Percentiles rank a stretch among this genome's conserved stretches.
Conservation (phyloP, 2,888 invertebrate species). For the Oscheius sp. region DNA sequence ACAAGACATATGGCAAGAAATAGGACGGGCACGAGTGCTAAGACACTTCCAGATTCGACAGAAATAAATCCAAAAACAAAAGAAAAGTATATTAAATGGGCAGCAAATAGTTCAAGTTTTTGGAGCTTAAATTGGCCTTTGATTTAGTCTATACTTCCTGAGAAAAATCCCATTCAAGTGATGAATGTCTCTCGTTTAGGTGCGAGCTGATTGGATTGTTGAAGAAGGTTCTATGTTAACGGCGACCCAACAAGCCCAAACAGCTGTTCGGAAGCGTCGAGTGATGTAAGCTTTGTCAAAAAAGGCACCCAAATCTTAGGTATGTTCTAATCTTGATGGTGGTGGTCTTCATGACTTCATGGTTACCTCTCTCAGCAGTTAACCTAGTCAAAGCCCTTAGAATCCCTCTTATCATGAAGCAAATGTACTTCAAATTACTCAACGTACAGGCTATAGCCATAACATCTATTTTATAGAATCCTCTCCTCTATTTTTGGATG, state of each 20-base stretch:
- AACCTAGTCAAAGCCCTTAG: constrained; percentile 65
- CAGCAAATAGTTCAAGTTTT: background rate
- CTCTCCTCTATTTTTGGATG: constrained; percentile 69
- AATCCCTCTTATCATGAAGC: constrained; percentile 35
- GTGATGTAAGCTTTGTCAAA: constrained; percentile 50
- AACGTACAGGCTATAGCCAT: constrained; percentile 67
- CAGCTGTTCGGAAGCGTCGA: constrained; percentile 56
- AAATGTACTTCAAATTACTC: constrained; percentile 67
- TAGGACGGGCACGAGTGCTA: background rate
- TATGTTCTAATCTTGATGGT: constrained; percentile 69
- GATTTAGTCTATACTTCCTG: too few relatives aligned
- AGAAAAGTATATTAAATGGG: background rate
- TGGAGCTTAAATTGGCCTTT: too few relatives aligned
- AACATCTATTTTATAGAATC: constrained; percentile 68
- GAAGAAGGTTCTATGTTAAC: constrained; percentile 67
- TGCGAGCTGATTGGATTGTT: constrained; percentile 67
- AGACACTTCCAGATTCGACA: too few relatives aligned
- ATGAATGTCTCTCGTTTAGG: constrained; percentile 34
- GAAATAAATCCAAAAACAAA: too few relatives aligned
- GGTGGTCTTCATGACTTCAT: constrained; percentile 61
- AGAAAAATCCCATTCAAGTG: too few relatives aligned
- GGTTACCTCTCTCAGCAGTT: constrained; percentile 67
- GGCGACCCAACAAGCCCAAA: constrained; percentile 65
- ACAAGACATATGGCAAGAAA: background rate
- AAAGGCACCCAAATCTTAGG: background rate